Evolutionary conservation across 2,797 vertebrate genomes (phyloP).

Genomic region (Spinibarbus caldwelli): DNA sequence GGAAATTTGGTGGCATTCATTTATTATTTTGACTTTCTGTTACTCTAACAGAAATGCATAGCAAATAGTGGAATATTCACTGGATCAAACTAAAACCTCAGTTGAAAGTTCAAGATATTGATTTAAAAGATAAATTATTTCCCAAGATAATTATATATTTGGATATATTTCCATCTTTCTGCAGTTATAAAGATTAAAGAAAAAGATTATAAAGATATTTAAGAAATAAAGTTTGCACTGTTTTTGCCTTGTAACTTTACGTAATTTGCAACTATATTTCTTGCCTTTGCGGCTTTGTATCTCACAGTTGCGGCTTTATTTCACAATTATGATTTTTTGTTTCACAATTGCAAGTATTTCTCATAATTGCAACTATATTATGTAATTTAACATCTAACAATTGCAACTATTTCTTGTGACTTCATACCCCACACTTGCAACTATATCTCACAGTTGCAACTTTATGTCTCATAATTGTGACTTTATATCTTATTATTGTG

Average conservation of each 20-base stretch:
- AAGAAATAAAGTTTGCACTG: not conserved
- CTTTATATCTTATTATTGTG: not conserved
- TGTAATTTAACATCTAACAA: not conserved
- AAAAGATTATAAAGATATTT: not conserved
- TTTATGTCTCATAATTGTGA: not conserved
- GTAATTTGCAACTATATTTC: not conserved
- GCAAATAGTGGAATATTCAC: not conserved
- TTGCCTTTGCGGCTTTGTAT: not conserved
- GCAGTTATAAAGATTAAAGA: not conserved
- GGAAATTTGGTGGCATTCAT: not conserved
- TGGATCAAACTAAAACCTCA: not conserved
- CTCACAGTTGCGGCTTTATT: not conserved
- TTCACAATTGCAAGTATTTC: not conserved
- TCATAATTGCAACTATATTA: not conserved
- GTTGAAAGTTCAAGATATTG: not conserved
- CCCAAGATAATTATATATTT: not conserved
- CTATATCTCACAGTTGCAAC: not conserved
- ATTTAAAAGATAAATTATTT: not conserved
- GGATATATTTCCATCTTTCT: not conserved
- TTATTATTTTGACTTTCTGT: not conserved
- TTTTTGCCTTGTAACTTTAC: not conserved
- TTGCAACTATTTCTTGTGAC: not conserved
- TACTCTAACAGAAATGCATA: not conserved
- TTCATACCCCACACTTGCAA: not conserved
- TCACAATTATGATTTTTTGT: not conserved